phyloP scores from a whole-genome alignment of 2,888 invertebrate genomes.

The Choristoneura rosaceana region DNA sequence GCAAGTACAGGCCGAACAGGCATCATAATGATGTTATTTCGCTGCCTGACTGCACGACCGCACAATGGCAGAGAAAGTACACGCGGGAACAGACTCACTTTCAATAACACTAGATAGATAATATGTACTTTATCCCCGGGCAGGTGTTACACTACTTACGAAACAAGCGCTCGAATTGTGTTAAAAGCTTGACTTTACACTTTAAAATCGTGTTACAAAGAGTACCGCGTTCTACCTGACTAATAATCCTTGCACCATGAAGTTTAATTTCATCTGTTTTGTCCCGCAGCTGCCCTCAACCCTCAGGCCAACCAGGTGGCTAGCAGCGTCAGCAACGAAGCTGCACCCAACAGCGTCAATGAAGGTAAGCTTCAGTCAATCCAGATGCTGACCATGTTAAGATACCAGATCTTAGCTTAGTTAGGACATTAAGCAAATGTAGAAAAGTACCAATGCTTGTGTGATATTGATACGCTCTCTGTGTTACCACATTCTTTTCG shows the following conservation, averaged over 20 bases:
- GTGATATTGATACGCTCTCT: too few relatives aligned
- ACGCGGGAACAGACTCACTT: constrained; percentile 29
- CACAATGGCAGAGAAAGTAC: constrained; percentile 34
- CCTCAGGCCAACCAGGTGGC: constrained; percentile 59
- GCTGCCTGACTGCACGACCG: not conserved
- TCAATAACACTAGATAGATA: not conserved
- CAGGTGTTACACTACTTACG: not conserved
- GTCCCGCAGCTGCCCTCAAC: constrained; percentile 41
- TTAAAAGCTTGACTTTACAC: too few relatives aligned
- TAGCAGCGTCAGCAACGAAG: constrained; percentile 58
- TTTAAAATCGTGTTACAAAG: too few relatives aligned
- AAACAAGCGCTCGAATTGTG: not conserved
- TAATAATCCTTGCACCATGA: not conserved
- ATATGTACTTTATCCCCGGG: not conserved
- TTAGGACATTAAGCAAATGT: too few relatives aligned
- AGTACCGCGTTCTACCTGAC: too few relatives aligned
- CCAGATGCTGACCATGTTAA: too few relatives aligned
- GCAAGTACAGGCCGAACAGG: not conserved
- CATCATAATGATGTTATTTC: not conserved
- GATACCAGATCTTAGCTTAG: not conserved
- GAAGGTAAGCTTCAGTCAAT: constrained; percentile 46
- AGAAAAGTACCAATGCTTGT: too few relatives aligned
- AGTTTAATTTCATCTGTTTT: not conserved
- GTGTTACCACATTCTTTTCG: too few relatives aligned
- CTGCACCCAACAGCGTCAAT: constrained; percentile 57